Base-by-base conservation (phyloP, 2,113 vertebrate genomes). In the Leptosomus discolor region DNA sequence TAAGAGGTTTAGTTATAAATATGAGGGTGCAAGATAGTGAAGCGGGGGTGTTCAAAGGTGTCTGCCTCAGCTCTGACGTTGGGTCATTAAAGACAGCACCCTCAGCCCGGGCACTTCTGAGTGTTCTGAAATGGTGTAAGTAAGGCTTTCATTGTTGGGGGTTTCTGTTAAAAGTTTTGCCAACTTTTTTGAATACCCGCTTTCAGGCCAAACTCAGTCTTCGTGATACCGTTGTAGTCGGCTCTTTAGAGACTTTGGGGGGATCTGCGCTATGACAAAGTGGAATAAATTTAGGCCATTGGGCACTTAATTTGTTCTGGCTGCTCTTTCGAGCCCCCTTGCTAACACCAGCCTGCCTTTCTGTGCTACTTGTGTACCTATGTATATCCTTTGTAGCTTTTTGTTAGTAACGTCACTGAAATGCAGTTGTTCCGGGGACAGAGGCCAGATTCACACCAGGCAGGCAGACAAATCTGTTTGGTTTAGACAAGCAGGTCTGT, bases 1-100 rank as follows among this genome's bases (percentile, higher is more conserved):
- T 99, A 97, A 98, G 98, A 97, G n/a, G n/a, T 32, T 18, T 34
- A 27, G 15, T 7, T 50, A 16, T 6, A 32, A 37, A 51, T 4
- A 2, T 0, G 34, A 6, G 63, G 80, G 39, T 23, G 34, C 17
- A n/a, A 32, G 41, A 37, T 61, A 20, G 32, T 3, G 15, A 46
- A 12, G 1, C 5, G 64, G 50, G 87, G 39, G 41, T 12, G 39
- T 29, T 57, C 60, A 76, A 9, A 56, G 58, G 45, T 64, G 30
- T 76, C 71, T 71, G 79, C 6, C 58, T 80, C 45, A 30, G n/a
- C 36, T 90, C 56, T 54, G 39, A 12, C 0, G 9, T 1, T 8
- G 24, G 54, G 53, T 51, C n/a, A 50, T 48, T 53, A 36, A 54
- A 74, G 60, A 23, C 2, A 8, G 43, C 22, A 64, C n/a, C 92